Percentiles rank a stretch among this genome's conserved stretches.
These are phyloP conservation scores for Pedetes capensis DNA, from an alignment of 2,113 vertebrate species.

Conservation along the genomic window DNA sequence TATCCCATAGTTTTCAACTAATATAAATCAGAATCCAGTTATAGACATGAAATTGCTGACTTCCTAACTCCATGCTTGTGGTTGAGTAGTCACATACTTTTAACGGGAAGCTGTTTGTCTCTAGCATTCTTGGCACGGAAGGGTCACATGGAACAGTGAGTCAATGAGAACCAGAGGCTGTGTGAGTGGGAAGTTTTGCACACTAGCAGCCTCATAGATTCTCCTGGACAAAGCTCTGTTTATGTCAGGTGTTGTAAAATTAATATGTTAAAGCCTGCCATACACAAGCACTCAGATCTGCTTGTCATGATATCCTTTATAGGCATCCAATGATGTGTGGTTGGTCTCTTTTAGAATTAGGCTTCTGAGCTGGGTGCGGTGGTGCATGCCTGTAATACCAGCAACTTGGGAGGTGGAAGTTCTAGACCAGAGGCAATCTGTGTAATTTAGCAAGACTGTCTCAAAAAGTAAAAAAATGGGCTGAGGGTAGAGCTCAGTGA, in stretches of 20 bases:
- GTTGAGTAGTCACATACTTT: background rate
- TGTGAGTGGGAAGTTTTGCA: too few species aligned
- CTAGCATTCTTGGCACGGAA: background rate
- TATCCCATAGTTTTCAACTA: background rate
- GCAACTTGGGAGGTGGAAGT: too few species aligned
- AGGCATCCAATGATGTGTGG: background rate
- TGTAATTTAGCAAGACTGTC: too few species aligned
- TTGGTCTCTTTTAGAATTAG: background rate
- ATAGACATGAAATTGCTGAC: background rate
- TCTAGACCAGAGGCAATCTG: too few species aligned
- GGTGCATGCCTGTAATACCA: too few species aligned
- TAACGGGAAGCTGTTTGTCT: background rate
- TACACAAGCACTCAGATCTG: background rate
- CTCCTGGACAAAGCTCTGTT: background rate
- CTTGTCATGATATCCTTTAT: background rate
- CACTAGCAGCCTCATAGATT: background rate
- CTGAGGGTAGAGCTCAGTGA: too few species aligned
- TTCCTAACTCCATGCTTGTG: background rate
- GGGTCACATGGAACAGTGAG: too few species aligned
- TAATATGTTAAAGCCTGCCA: too few species aligned
- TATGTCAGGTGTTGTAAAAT: background rate
- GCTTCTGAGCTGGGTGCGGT: too few species aligned
- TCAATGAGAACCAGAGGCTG: background rate
- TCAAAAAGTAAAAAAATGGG: too few species aligned
- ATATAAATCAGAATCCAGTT: background rate